Base-by-base conservation (phyloP, 2,888 invertebrate genomes). In the Cantharis rufa region DNA sequence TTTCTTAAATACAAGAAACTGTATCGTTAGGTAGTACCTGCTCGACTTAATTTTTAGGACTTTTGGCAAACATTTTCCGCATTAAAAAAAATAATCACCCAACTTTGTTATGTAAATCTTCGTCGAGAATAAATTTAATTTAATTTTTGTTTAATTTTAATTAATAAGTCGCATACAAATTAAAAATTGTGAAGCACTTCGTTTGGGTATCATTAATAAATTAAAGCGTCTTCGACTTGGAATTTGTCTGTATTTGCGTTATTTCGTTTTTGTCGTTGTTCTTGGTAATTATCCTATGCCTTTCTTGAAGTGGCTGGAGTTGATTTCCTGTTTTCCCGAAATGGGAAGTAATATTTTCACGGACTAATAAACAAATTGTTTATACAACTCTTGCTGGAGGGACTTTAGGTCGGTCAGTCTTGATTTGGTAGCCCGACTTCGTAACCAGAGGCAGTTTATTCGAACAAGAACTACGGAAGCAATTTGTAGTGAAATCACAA, bases 381-480 rank as follows among this genome's bases (percentile, higher is more conserved):
- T 63, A 9, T 18, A 66, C 15, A 72, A 72, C 71, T 71, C 32
- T 61, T 66, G 64, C 66, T 5, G 64, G 21, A 24, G 64, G 18
- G 24, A 28, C 10, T 66, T 66, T 3, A 61, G 68, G 69, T 68
- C n/a, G 72, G 73, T 73, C 73, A 69, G 69, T 66, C n/a, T 48
- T n/a, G n/a, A 48, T 48, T 48, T 48, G 13, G 69, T 48, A 68
- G 63, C 63, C 63, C 10, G 32, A 48, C 32, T 63, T 61, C 16
- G 18, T 64, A 18, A 15, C 27, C 64, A 66, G 48, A 68, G n/a
- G 66, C 21, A 21, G 27, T 21, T n/a, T 28, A 21, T 63, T 69
- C 62, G 27, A 74, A 70, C 70, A 74, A 74, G 74, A 69, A 70
- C 64, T 28, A 64, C 70, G 74, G 74, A 74, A 74, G 64, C 62